phyloP scores from a whole-genome alignment of 2,888 invertebrate species.

The Lycophotia porphyrea region DNA sequence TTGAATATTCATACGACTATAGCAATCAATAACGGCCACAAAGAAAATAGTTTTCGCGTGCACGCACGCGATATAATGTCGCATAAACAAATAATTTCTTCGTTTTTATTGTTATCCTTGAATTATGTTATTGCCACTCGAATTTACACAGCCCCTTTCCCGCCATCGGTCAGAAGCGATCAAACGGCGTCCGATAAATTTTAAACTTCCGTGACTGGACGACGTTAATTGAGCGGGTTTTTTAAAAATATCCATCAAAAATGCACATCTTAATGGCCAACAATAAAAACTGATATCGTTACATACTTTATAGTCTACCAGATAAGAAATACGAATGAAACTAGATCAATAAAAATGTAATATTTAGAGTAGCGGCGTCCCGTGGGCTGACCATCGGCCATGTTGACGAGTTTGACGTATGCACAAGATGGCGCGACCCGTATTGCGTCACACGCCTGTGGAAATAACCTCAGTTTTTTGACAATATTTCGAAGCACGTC shows the following conservation, averaged over 20 bases:
- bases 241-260: conserved; percentile 85
- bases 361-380: conserved; percentile 61
- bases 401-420: conserved; percentile 73
- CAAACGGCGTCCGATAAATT: conserved; percentile 83
- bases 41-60: conserved; percentile 90
- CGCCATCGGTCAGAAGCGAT: conserved; percentile 76
- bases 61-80: conserved; percentile 89
- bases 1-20: conserved; percentile 90
- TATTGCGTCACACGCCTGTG: conserved; percentile 71
- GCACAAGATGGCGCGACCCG: conserved; percentile 79
- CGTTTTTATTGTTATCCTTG: conserved; percentile 85
- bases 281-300: conserved; percentile 83
- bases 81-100: conserved; percentile 89
- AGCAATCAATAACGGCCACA: conserved; percentile 89
- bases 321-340: conserved; percentile 76
- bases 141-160: conserved; percentile 75
- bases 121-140: conserved; percentile 80
- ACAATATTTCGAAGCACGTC: conserved; percentile 86
- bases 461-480: conserved; percentile 81
- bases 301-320: conserved; percentile 76
- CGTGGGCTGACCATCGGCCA: conserved; percentile 74
- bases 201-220: conserved; percentile 86
- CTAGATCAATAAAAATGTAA: conserved; percentile 76
- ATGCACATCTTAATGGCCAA: conserved; percentile 86
- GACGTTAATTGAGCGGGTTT: conserved; percentile 86